Conservation (phyloP, 2,113 vertebrate species). For the Percina caprodes region DNA sequence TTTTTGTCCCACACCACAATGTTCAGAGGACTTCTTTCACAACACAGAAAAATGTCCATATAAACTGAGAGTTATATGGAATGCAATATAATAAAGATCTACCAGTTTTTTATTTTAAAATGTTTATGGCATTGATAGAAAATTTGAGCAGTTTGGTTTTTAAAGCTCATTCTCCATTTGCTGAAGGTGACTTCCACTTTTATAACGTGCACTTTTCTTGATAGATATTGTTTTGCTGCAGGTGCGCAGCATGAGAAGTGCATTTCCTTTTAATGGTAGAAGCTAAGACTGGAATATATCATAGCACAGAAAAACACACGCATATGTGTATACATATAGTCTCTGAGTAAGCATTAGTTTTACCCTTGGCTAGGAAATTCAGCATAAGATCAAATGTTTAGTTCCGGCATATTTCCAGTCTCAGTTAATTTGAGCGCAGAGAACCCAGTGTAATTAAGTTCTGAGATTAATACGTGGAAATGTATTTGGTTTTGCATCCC, state of each 20-base stretch:
- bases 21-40: slow-evolving; percentile 11
- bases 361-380: slow-evolving; percentile 43
- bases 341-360: slow-evolving; percentile 36
- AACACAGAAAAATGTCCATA: slow-evolving; percentile 10
- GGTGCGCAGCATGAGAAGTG: not conserved
- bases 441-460: slow-evolving; percentile 86
- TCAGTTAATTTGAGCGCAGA: slow-evolving; percentile 80
- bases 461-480: slow-evolving; percentile 84
- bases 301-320: not conserved
- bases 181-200: slow-evolving; percentile 55
- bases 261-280: slow-evolving; percentile 1
- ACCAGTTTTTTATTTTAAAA: not conserved
- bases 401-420: slow-evolving; percentile 83
- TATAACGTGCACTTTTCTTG: slow-evolving; percentile 8
- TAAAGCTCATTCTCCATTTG: slow-evolving; percentile 16
- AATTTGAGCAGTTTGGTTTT: slow-evolving; percentile 9
- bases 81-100: slow-evolving; percentile 4
- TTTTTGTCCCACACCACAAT: not conserved
- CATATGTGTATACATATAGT: not conserved
- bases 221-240: not conserved
- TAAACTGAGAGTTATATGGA: slow-evolving; percentile 19
- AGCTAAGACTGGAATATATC: not conserved
- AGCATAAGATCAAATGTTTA: slow-evolving; percentile 80
- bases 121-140: slow-evolving; percentile 9
- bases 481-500: slow-evolving; percentile 80